Conservation (phyloP, 1,140 invertebrate genomes). For the Bombus waltoni region DNA sequence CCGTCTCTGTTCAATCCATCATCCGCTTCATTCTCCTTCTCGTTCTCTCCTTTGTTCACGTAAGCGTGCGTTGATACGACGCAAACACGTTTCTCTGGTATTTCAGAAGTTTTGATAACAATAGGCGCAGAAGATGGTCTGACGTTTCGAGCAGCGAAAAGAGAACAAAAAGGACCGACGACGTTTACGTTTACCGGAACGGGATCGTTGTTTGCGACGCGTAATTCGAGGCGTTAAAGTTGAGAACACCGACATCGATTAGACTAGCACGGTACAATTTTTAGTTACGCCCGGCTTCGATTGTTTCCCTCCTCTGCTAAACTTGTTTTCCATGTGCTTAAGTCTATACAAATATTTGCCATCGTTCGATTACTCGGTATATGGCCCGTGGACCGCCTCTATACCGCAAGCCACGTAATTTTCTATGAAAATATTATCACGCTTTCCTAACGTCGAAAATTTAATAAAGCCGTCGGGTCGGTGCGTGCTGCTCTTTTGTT, state of each 20-base stretch:
- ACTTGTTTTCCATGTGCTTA: slow-evolving; percentile 27
- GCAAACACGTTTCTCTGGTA: background rate
- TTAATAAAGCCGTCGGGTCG: slow-evolving; percentile 24
- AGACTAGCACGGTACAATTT: slow-evolving; percentile 5
- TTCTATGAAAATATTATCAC: slow-evolving; percentile 32
- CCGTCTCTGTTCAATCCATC: background rate
- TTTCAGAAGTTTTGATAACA: slow-evolving; percentile 10
- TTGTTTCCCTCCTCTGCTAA: slow-evolving; percentile 1
- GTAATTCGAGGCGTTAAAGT: background rate
- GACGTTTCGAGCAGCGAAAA: background rate
- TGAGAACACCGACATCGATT: background rate
- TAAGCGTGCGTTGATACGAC: slow-evolving; percentile 12
- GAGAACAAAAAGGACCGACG: background rate
- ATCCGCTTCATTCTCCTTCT: background rate
- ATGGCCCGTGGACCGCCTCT: background rate
- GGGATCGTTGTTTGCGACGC: background rate
- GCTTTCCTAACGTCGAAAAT: slow-evolving; percentile 27
- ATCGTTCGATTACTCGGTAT: slow-evolving; percentile 27
- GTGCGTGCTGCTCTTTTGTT: background rate
- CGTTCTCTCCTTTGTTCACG: background rate
- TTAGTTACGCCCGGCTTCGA: background rate
- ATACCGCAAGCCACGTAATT: slow-evolving; percentile 26
- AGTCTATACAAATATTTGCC: slow-evolving; percentile 40
- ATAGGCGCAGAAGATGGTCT: background rate
- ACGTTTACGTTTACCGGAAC: background rate